Conservation (phyloP, 2,888 invertebrate genomes). For the Iselma pallidipennis region DNA sequence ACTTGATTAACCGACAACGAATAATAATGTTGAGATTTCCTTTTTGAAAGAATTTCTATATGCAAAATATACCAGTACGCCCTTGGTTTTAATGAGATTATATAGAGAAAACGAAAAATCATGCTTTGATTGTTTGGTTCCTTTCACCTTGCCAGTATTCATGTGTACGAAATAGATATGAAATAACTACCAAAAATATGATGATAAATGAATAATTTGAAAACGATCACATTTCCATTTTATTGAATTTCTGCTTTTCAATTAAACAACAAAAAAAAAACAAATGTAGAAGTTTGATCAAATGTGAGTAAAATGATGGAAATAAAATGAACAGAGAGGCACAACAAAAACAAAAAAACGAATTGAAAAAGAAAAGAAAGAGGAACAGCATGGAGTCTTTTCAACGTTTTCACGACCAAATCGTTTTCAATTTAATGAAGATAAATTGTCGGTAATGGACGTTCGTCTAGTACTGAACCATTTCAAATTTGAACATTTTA, state of each 20-base stretch:
- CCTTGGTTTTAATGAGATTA: background rate
- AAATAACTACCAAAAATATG: too few species aligned
- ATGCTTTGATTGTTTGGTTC: background rate
- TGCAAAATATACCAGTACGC: background rate
- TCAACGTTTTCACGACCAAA: conserved; percentile 1
- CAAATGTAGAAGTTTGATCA: background rate
- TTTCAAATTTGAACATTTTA: background rate
- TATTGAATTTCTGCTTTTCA: background rate
- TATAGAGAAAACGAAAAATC: background rate
- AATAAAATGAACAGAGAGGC: background rate
- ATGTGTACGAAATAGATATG: background rate
- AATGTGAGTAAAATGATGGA: background rate
- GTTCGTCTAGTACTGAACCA: background rate
- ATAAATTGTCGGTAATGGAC: conserved; percentile 1
- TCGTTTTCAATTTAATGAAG: conserved; percentile 1
- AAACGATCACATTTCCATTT: background rate
- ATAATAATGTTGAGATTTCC: background rate
- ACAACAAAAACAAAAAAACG: background rate
- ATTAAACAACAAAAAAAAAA: background rate
- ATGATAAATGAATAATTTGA: background rate
- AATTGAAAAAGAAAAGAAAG: too few species aligned
- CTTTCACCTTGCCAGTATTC: background rate
- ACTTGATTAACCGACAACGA: background rate
- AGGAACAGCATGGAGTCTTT: background rate
- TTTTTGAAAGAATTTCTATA: background rate